Evolutionary conservation across 2,113 vertebrate species (phyloP).

Genomic region (Archilochus colubris): DNA sequence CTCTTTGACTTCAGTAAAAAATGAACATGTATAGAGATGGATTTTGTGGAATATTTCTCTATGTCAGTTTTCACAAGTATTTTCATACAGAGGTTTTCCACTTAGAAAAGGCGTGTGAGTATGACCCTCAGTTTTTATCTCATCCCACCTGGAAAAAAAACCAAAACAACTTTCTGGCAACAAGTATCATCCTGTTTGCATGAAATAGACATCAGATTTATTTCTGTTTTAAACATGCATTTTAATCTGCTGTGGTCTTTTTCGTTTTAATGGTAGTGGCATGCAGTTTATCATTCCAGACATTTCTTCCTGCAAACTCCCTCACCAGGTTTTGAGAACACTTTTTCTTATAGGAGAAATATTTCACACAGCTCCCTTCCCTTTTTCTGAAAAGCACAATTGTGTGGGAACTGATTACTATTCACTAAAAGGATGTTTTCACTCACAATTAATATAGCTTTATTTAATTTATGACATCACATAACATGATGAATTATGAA

Average conservation of each 20-base stretch:
- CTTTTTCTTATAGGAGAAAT: background rate
- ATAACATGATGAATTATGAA: conserved; percentile 69
- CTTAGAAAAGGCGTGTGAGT: background rate
- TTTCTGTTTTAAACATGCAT: background rate
- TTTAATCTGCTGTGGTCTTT: background rate
- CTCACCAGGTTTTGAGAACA: conserved; percentile 7
- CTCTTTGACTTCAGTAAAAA: background rate
- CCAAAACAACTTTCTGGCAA: background rate
- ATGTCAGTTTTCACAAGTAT: background rate
- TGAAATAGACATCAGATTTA: background rate
- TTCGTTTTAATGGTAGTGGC: background rate
- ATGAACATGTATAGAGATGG: background rate
- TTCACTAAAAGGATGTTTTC: conserved; percentile 28
- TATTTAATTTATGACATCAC: conserved; percentile 69
- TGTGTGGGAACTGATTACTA: background rate
- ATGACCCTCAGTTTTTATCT: background rate
- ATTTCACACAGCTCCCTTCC: background rate
- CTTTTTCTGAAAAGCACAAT: background rate
- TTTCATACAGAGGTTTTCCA: background rate
- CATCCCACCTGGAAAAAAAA: background rate
- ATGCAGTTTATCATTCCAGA: conserved; percentile 32
- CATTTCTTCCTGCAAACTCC: conserved; percentile 24
- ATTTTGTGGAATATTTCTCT: background rate
- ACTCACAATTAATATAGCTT: conserved; percentile 57
- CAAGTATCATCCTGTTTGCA: conserved; percentile 5